These are phyloP conservation scores for Euura lappo DNA, from an alignment of 1,140 invertebrate genomes.

Conservation along the genomic window DNA sequence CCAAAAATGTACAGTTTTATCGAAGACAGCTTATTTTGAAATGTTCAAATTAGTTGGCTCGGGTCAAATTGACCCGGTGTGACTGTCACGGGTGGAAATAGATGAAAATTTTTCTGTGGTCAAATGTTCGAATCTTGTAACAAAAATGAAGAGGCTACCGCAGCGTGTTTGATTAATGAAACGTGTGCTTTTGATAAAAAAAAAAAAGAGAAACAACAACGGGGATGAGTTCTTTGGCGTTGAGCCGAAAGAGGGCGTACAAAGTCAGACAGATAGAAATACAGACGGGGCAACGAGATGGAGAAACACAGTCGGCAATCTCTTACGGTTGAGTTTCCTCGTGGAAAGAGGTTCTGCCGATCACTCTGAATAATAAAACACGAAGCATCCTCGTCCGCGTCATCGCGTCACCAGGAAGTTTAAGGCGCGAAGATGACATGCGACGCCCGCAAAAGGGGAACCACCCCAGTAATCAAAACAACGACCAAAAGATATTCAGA, in stretches of 20 bases:
- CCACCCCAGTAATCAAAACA: not conserved
- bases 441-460: slow-evolving; percentile 1
- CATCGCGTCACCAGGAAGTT: slow-evolving; percentile 32
- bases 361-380: slow-evolving; percentile 49
- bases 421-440: not conserved
- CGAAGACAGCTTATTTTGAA: too few species aligned
- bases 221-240: not conserved
- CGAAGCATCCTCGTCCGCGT: slow-evolving; percentile 30
- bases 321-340: slow-evolving; percentile 47
- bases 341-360: slow-evolving; percentile 30
- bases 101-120: not conserved
- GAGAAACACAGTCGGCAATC: slow-evolving; percentile 37
- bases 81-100: too few species aligned
- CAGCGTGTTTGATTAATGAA: not conserved
- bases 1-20: too few species aligned
- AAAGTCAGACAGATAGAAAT: not conserved
- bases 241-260: slow-evolving; percentile 12
- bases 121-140: not conserved
- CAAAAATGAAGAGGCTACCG: not conserved
- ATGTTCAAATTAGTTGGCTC: too few species aligned
- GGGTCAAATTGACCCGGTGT: too few species aligned
- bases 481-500: not conserved
- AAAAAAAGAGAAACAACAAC: not conserved
- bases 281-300: not conserved
- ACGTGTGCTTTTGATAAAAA: slow-evolving; percentile 1